phyloP scores from a whole-genome alignment of 2,888 invertebrate species.

The Liodrosophila aerea region DNA sequence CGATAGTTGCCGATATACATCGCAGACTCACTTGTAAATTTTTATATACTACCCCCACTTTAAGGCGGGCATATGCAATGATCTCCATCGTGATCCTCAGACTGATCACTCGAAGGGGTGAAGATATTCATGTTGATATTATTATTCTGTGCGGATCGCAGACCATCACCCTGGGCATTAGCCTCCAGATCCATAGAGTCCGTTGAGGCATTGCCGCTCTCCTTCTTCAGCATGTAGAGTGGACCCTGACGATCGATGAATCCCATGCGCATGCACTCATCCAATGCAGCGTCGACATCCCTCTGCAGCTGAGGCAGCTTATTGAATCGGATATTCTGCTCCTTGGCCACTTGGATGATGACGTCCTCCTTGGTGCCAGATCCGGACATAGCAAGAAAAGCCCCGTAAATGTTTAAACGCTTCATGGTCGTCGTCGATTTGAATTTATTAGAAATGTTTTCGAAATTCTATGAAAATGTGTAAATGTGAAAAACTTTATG shows the following conservation, averaged over 20 bases:
- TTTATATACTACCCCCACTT: no score
- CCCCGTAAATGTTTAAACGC: constrained; percentile 25
- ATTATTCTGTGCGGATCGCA: no score
- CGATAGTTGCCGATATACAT: no score
- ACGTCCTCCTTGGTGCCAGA: constrained; percentile 43
- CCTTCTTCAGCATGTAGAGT: constrained; percentile 17
- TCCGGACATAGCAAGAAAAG: constrained; percentile 19
- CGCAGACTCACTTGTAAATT: no score
- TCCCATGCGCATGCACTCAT: constrained; percentile 27
- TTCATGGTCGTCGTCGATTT: constrained; percentile 25
- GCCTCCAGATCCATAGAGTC: neutral
- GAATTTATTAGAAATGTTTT: no score
- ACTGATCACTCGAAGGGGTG: no score
- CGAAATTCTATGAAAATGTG: no score
- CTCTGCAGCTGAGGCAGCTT: constrained; percentile 32
- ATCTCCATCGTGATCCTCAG: no score
- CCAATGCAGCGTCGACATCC: constrained; percentile 35
- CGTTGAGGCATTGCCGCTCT: no score
- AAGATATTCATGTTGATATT: no score
- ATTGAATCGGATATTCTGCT: constrained; percentile 44
- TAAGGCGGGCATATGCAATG: no score
- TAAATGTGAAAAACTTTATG: no score
- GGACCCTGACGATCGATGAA: constrained; percentile 26
- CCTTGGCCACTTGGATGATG: constrained; percentile 39
- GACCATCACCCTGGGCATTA: neutral